Conservation (phyloP, 2,113 vertebrate species). For the Cyanoramphus novaezelandiae region DNA sequence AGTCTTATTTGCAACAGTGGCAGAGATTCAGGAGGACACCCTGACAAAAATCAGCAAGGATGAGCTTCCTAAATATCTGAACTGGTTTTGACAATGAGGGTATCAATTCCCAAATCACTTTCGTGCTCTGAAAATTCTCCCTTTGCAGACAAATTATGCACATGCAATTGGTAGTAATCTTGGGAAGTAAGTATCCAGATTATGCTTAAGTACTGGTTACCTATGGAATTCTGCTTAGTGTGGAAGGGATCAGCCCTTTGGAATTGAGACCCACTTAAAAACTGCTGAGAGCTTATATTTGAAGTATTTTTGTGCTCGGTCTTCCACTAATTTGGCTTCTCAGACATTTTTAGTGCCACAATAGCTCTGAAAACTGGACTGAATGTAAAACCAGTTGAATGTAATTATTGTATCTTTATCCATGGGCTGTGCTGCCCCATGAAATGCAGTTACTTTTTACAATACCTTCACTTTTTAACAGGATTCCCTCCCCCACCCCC, state of each 20-base stretch:
- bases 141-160: background rate
- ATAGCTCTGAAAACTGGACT: background rate
- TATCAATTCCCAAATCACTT: background rate
- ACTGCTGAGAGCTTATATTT: background rate
- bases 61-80: background rate
- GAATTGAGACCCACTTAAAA: background rate
- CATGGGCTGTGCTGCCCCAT: background rate
- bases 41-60: background rate
- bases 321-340: background rate
- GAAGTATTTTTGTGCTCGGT: background rate
- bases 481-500: background rate
- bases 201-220: background rate
- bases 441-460: background rate
- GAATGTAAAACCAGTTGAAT: background rate
- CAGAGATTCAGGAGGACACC: background rate
- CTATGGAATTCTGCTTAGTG: background rate
- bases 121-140: background rate
- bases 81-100: background rate
- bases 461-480: background rate
- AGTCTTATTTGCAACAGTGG: conserved; percentile 15
- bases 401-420: background rate
- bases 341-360: background rate
- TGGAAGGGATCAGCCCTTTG: background rate
- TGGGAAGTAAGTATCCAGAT: background rate
- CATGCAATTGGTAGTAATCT: background rate